Evolutionary conservation across 2,888 invertebrate species (phyloP).

Genomic region (Aphrophora alni): DNA sequence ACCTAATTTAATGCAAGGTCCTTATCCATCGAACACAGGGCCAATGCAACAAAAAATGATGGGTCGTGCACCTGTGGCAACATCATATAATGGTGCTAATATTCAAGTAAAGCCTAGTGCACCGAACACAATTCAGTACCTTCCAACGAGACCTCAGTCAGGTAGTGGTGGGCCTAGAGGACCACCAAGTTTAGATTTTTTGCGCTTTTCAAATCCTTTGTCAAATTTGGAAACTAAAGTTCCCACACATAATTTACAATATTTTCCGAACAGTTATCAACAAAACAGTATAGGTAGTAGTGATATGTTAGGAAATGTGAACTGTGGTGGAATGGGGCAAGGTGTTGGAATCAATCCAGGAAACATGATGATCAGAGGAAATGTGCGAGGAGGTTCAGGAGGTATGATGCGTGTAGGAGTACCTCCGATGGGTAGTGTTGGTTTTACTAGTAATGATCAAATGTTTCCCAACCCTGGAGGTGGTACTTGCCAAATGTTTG

Average conservation of each 20-base stretch:
- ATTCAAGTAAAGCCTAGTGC: conserved; percentile 92
- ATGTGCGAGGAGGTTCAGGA: conserved; percentile 44
- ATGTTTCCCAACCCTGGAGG: conserved; percentile 46
- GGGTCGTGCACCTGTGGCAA: conserved; percentile 57
- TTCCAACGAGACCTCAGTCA: conserved; percentile 90
- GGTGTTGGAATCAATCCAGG: conserved; percentile 53
- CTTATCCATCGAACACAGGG: conserved; percentile 41
- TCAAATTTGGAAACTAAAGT: conserved; percentile 73
- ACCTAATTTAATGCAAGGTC: conserved; percentile 58
- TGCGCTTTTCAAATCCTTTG: conserved; percentile 86
- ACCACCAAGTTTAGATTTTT: conserved; percentile 87
- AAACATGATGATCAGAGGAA: conserved; percentile 57
- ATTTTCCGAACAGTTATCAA: conserved; percentile 66
- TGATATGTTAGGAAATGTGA: conserved; percentile 51
- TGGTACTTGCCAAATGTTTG: conserved; percentile 46
- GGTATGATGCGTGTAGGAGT: conserved; percentile 46
- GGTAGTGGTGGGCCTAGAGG: conserved; percentile 74
- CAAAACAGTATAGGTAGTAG: conserved; percentile 44
- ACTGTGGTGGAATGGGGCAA: conserved; percentile 55
- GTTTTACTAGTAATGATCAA: conserved; percentile 45
- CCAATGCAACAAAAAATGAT: conserved; percentile 52
- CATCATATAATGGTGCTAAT: conserved; percentile 76
- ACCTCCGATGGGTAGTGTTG: conserved; percentile 42
- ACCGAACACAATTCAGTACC: conserved; percentile 97
- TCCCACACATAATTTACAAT: conserved; percentile 73